Evolutionary conservation across 1,140 invertebrate genomes (phyloP), one percentile per base, ranked within the genome.

Genomic region (Aphis gossypii): DNA sequence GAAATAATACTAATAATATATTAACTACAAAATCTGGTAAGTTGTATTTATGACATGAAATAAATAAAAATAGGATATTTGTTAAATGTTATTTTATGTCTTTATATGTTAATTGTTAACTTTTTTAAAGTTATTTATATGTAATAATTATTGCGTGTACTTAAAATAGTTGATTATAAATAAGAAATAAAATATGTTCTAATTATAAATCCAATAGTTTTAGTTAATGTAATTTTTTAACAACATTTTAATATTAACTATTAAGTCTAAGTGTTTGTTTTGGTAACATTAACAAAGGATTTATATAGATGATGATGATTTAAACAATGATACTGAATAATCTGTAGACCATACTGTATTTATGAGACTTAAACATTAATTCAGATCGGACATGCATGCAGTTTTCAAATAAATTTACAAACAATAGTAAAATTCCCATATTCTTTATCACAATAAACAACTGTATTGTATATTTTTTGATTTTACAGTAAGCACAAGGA

Each of bases 401-500:
- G 9, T 84, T 84, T 23, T 44, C 38, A 41, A 84, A 25, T 25
- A 44, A 41, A 84, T 25, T 11, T 84, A 30, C 2, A 44, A 25
- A 41, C 21, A 38, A 76, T n/a, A 18, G 4, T n/a, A 20, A 83
- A 83, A 83, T 83, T 23, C 35, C 41, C 21, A 41, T 83, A 38
- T 41, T 38, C 35, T 83, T 83, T 21, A 2, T 8, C 8, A 8
- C 83, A 84, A 41, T 44, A 86, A 54, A 54, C 8, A 91, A n/a
- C n/a, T 91, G 44, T 76, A 91, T 46, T 90, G 21, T n/a, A 82
- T 76, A 92, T 86, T 90, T 86, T 93, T 93, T 83, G 8, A 93
- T 84, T 93, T 93, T 93, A 93, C 92, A 93, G 92, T 93, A 93
- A 93, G 86, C 18, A 84, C 92, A 84, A 93, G 92, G 51, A 93